Evolutionary conservation across 2,888 invertebrate genomes (phyloP).

Genomic region (Altica lythri): DNA sequence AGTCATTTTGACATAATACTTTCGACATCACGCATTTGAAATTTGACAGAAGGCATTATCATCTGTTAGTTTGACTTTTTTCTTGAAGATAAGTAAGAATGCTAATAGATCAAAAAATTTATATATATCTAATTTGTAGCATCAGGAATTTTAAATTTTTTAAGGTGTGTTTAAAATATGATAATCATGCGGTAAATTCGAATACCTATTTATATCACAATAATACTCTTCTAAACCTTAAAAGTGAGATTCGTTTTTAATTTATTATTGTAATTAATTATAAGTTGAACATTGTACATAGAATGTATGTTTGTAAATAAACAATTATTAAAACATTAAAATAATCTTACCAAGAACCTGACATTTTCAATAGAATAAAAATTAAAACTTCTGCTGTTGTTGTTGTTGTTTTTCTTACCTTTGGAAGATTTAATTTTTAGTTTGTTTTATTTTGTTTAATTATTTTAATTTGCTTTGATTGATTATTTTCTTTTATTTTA

Average conservation of each 20-base stretch:
- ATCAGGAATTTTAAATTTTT: background rate
- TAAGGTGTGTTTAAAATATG: background rate
- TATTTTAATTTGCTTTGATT: conserved; percentile 25
- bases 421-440: background rate
- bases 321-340: no score
- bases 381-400: conserved; percentile 40
- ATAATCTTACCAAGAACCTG: no score
- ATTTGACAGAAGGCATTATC: no score
- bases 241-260: conserved; percentile 49
- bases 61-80: no score
- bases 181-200: conserved; percentile 19
- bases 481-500: conserved; percentile 26
- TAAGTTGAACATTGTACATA: conserved; percentile 57
- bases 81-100: no score
- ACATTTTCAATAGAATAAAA: conserved; percentile 59
- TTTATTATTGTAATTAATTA: conserved; percentile 47
- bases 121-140: background rate
- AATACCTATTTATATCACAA: conserved; percentile 19
- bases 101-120: no score
- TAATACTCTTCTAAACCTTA: conserved; percentile 44
- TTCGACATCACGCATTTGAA: no score
- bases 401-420: conserved; percentile 23
- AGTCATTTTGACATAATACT: no score
- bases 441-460: conserved; percentile 10
- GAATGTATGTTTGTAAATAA: conserved; percentile 61